Evolutionary conservation across 2,888 invertebrate genomes (phyloP), one percentile per base, ranked within the genome.

Genomic region (Autographa pulchrina): DNA sequence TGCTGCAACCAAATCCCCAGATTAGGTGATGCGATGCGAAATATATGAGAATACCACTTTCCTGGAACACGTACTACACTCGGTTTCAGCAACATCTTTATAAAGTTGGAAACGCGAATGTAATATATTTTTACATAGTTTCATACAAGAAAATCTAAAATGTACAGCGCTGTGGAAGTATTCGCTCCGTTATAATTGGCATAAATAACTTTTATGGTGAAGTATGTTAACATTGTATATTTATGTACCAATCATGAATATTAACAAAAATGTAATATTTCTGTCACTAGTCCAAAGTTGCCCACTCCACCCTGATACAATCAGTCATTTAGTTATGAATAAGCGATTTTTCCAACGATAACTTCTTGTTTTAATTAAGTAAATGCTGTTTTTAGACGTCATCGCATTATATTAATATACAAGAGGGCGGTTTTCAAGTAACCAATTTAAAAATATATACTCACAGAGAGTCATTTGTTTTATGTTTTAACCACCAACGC

Each of bases 281-380:
- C 65, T 66, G 66, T 70, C 71, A 69, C 35, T 63, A 73, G 66
- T 72, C 25, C 71, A 71, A 62, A 68, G 59, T 59, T 68, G 59
- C 56, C 69, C 67, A 77, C 75, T 77, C 65, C n/a, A 74, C 61
- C 11, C 59, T 14, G 84, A 84, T 84, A 84, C 74, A 65, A 84
- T 84, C 84, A 75, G 73, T 82, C 73, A 83, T 84, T 84, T 69
- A 35, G 75, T 73, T 68, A 77, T 84, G 83, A 84, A 68, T 70
- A 78, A 74, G 80, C 77, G 76, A 78, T 82, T 75, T 77, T 70
- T 65, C 62, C 65, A 69, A 70, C 76, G 80, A 81, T 84, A 77
- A 71, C 72, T 72, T 74, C 70, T 69, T 68, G 65, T 74, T 79
- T 80, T 84, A 83, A 84, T 84, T 84, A 84, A 81, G 80, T 80